Evolutionary conservation across 2,888 invertebrate species (phyloP).

Genomic region (Meiosimyza platycephala): DNA sequence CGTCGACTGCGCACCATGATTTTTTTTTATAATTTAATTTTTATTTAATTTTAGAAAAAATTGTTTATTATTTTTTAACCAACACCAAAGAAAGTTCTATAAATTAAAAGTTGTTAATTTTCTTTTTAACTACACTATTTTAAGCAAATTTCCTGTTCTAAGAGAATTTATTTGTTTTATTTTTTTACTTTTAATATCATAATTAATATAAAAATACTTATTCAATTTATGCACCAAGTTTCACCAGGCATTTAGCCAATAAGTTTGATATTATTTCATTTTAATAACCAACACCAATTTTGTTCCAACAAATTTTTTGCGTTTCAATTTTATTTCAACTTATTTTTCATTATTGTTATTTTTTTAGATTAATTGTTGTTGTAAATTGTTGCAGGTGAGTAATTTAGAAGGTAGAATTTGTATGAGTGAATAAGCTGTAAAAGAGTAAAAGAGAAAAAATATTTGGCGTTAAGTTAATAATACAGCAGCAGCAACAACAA

Average conservation of each 20-base stretch:
- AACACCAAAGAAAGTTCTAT: constrained; percentile 16
- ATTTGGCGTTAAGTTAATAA: constrained; percentile 23
- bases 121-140: constrained; percentile 16
- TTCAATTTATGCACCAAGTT: background rate
- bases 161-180: constrained; percentile 17
- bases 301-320: constrained; percentile 45
- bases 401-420: constrained; percentile 26
- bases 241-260: constrained; percentile 17
- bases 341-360: constrained; percentile 38
- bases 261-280: constrained; percentile 15
- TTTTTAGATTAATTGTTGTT: constrained; percentile 35
- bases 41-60: constrained; percentile 12
- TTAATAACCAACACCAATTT: constrained; percentile 37
- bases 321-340: background rate
- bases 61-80: constrained; percentile 13
- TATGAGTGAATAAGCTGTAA: constrained; percentile 49
- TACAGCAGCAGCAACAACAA: background rate
- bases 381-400: constrained; percentile 42
- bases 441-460: constrained; percentile 43
- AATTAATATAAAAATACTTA: background rate
- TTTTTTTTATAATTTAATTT: constrained; percentile 18
- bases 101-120: background rate
- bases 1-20: constrained; percentile 62
- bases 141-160: constrained; percentile 12
- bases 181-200: background rate